Conservation (phyloP, 2,113 vertebrate species). For the Miniopterus natalensis region DNA sequence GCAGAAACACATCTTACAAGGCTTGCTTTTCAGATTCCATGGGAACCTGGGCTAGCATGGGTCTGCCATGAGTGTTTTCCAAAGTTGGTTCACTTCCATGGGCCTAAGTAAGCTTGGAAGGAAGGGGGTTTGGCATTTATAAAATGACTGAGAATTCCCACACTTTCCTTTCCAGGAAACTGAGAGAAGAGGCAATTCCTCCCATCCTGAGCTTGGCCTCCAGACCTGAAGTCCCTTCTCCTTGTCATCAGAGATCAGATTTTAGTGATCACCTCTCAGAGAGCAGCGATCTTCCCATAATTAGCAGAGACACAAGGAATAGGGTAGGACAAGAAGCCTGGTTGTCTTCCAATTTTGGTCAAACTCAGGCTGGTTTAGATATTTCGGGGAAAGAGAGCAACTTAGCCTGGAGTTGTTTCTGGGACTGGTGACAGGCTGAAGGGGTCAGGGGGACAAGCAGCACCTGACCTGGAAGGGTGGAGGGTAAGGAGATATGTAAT, state of each 20-base stretch:
- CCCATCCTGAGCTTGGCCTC: background rate
- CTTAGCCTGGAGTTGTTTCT: constrained; percentile 1
- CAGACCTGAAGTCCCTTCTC: background rate
- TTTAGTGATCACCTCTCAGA: background rate
- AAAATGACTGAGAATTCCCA: background rate
- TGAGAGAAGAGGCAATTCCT: background rate
- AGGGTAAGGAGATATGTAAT: background rate
- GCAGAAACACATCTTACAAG: background rate
- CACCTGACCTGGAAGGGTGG: background rate
- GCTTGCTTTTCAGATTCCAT: background rate
- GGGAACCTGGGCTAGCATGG: background rate
- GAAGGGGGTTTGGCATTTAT: background rate
- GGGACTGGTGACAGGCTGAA: background rate
- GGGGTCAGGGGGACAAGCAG: background rate
- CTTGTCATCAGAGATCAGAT: background rate
- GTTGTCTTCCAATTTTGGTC: background rate
- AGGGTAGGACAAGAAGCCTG: background rate
- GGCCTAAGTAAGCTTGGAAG: background rate
- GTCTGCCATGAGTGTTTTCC: background rate
- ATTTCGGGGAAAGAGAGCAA: background rate
- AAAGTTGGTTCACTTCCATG: background rate
- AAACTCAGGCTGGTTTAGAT: background rate
- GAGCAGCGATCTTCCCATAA: background rate
- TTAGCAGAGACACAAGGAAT: background rate
- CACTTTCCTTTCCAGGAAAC: background rate